Evolutionary conservation across 2,113 vertebrate genomes (phyloP), one percentile per base, ranked within the genome.

Genomic region (Dascyllus trimaculatus): DNA sequence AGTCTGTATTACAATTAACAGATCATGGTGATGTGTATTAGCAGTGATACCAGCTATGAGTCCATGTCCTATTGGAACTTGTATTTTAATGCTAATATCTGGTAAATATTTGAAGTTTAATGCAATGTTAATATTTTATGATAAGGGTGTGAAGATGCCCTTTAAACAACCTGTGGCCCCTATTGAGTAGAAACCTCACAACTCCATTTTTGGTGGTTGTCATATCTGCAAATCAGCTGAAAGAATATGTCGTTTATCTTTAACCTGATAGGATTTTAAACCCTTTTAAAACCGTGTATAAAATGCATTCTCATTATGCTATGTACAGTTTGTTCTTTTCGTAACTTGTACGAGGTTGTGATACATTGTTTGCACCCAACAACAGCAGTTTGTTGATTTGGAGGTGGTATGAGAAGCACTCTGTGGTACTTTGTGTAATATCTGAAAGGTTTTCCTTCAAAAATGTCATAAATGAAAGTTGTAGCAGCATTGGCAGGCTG

Each of bases 51-150:
- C 32, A 59, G 29, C 51, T 35, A 35, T 40, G 19, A 60, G 32
- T 38, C 18, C 1, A 11, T 22, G 5, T 48, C 25, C 19, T 51
- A 48, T 66, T 40, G 25, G 10, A 1, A 52, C 18, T 46, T 38
- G 24, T 56, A 46, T 52, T 75, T 75, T 73, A 9, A 58, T 53
- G 48, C 8, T 46, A 59, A 74, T 60, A 26, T 63, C 46, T 51
- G 57, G 52, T 49, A 59, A 75, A 75, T 72, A 76, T 45, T 67
- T 74, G 4, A 18, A 61, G 4, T 43, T 67, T n/a, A 63, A 68
- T 48, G 22, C 32, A 74, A 75, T 26, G 48, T 71, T 51, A 68
- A 65, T 81, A 49, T 74, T 71, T 53, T 29, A 61, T 73, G 17
- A 74, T 56, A 14, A 46, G 15, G 53, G 61, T 24, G 19, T 26